A percentile compares a stretch with the other conserved stretches of the same genome.
phyloP scores from a whole-genome alignment of 2,888 invertebrate genomes.

The Nebria brevicollis region DNA sequence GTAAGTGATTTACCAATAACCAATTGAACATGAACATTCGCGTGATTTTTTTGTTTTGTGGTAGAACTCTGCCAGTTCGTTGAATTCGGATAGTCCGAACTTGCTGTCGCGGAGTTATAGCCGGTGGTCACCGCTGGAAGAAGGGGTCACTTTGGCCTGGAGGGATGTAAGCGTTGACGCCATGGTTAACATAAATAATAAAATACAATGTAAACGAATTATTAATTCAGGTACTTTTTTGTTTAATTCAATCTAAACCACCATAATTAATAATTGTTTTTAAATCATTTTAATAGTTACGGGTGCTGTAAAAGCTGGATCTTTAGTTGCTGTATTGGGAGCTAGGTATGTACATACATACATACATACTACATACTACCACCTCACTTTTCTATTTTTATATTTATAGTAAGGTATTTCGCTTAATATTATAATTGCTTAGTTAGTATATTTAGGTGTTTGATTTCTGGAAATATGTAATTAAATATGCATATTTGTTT shows the following conservation, averaged over 20 bases:
- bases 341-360: constrained; percentile 71
- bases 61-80: constrained; percentile 28
- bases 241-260: background rate
- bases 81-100: constrained; percentile 39
- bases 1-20: background rate
- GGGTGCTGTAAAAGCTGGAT: constrained; percentile 84
- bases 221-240: constrained; percentile 74
- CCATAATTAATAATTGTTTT: background rate
- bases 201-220: constrained; percentile 73
- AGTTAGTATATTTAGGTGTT: too few relatives aligned
- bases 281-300: constrained; percentile 66
- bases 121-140: constrained; percentile 68
- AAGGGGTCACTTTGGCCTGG: constrained; percentile 82
- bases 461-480: too few relatives aligned
- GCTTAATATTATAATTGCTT: too few relatives aligned
- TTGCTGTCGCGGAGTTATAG: constrained; percentile 48
- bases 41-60: background rate
- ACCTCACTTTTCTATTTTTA: too few relatives aligned
- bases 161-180: constrained; percentile 80
- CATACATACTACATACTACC: too few relatives aligned
- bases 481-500: constrained; percentile 54
- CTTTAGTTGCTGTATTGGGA: constrained; percentile 85
- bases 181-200: constrained; percentile 57
- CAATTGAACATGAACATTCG: background rate
- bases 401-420: too few relatives aligned